Conservation (phyloP, 1,140 invertebrate species). For the Mactra quadrangularis region DNA sequence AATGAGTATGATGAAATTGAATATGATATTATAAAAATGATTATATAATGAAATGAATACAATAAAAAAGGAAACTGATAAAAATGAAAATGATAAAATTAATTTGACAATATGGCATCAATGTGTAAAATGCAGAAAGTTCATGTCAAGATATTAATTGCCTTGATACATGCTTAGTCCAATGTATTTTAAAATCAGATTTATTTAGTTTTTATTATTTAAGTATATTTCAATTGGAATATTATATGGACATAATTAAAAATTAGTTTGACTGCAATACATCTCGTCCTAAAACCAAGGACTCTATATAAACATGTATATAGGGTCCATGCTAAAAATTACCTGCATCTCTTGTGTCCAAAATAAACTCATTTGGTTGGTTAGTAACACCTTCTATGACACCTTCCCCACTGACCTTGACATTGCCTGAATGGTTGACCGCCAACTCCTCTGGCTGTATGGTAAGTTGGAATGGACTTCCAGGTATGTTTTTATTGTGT, state of each 20-base stretch:
- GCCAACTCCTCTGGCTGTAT: not conserved
- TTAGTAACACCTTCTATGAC: slow-evolving; percentile 11
- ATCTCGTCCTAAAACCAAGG: no score
- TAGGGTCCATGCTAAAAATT: no score
- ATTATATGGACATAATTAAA: not conserved
- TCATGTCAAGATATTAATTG: no score
- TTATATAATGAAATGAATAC: no score
- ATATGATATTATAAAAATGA: no score
- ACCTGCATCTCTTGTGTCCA: slow-evolving; percentile 33
- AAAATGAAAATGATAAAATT: no score
- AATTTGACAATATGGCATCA: no score
- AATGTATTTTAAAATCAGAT: not conserved
- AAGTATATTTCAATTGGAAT: not conserved
- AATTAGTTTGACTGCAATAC: no score
- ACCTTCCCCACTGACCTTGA: slow-evolving; percentile 23
- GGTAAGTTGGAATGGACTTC: slow-evolving; percentile 8
- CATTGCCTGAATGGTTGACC: not conserved
- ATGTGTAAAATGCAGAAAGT: no score
- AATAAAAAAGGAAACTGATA: no score
- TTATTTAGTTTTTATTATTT: not conserved
- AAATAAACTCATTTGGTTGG: slow-evolving; percentile 15
- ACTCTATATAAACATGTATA: no score
- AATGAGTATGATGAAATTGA: no score
- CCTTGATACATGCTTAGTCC: not conserved
- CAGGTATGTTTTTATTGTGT: slow-evolving; percentile 4